These are phyloP conservation scores for Choloepus hoffmanni DNA, from an alignment of 2,113 vertebrate species.

Conservation along the genomic window DNA sequence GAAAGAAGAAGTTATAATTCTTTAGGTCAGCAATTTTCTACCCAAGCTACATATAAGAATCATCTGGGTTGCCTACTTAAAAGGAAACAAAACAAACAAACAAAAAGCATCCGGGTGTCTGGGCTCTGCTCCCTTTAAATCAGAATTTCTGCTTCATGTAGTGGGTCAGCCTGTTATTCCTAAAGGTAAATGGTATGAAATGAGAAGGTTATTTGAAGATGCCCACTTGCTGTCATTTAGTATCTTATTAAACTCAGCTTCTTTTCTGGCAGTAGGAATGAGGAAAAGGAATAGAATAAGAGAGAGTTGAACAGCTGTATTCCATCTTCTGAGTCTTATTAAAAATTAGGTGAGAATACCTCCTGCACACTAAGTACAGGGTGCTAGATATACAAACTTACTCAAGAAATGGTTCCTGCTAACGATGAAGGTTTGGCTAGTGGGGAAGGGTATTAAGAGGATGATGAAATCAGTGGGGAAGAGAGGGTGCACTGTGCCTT, in stretches of 20 bases:
- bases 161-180: not conserved
- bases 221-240: not conserved
- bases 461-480: not conserved
- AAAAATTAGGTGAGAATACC: not conserved
- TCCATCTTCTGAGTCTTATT: not conserved
- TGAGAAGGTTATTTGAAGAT: not conserved
- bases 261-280: not conserved
- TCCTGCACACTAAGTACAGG: rapidly evolving
- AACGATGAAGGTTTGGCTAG: not conserved
- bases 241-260: not conserved
- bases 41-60: not conserved
- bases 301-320: not conserved
- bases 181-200: not conserved
- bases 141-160: not conserved
- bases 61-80: not conserved
- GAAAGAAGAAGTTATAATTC: slow-evolving; percentile 51
- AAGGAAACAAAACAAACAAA: not conserved
- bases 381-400: not conserved
- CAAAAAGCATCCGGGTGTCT: not conserved
- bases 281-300: not conserved
- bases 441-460: not conserved
- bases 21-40: slow-evolving; percentile 56
- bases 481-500: rapidly evolving
- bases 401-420: not conserved
- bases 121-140: not conserved